phyloP scores from a whole-genome alignment of 2,888 invertebrate genomes.

The Trichopoda pennipes region DNA sequence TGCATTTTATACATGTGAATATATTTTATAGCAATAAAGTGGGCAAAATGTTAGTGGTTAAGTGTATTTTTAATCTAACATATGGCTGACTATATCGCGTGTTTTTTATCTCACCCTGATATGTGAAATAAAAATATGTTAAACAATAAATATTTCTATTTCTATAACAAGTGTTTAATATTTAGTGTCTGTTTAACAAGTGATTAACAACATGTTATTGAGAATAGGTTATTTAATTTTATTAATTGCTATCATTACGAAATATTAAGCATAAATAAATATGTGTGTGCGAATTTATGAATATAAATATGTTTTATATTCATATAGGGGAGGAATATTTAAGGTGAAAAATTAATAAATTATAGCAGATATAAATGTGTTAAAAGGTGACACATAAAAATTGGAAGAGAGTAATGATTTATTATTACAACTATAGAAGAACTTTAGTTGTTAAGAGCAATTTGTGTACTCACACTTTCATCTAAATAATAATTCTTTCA shows the following conservation, averaged over 20 bases:
- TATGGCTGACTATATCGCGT: neutral
- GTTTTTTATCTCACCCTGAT: neutral
- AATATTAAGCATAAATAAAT: neutral
- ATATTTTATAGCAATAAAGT: neutral
- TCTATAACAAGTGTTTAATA: constrained; percentile 14
- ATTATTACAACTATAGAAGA: too few species aligned
- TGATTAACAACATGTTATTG: constrained; percentile 31
- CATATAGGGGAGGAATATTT: neutral
- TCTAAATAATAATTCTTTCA: too few species aligned
- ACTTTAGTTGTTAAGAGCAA: too few species aligned
- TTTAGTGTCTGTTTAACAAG: constrained; percentile 19
- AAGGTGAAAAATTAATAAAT: neutral
- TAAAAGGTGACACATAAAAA: too few species aligned
- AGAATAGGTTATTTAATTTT: neutral
- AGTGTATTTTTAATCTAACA: neutral
- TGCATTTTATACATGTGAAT: neutral
- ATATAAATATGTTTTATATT: neutral
- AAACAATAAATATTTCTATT: constrained; percentile 9
- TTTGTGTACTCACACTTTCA: too few species aligned
- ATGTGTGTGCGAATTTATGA: too few species aligned
- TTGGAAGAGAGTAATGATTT: too few species aligned
- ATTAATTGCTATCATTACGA: neutral
- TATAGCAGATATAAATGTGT: neutral
- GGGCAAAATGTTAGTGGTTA: neutral
- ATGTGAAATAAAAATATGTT: neutral